Evolutionary conservation across 1,140 invertebrate genomes (phyloP), one percentile per base, ranked within the genome.

Genomic region (Acromyrmex echinatior): DNA sequence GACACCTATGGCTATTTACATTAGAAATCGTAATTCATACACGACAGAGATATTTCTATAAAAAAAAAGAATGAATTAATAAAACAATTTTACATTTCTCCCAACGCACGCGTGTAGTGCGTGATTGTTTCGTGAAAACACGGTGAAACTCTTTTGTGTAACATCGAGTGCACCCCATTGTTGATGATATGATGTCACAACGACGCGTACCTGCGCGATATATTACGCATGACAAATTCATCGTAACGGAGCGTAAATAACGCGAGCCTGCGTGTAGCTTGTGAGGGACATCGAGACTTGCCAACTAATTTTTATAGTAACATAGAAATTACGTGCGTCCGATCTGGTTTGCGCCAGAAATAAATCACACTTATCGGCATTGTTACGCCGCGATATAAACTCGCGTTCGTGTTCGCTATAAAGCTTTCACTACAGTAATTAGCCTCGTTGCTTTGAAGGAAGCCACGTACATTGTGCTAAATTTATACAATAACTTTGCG

Each of bases 71-170:
- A 60, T 53, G 56, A 80, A 80, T 91, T 56, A 21, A 63, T 81
- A 88, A 73, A 79, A 81, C 56, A 66, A 79, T 91, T 91, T 89
- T 79, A 81, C 79, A 78, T 87, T 80, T 84, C 80, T 77, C 80
- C 68, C 76, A 74, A 51, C 53, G 77, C 76, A 58, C 35, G n/a
- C 62, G 56, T 56, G 21, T 62, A 70, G 7, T 45, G 25, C 66
- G 45, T 31, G 74, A 77, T 18, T 14, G 74, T 82, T 62, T 49
- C 60, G 79, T 21, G 90, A 85, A 91, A 90, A 87, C 63, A 63
- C 80, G 81, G 86, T 90, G 88, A 90, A 90, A 91, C 86, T 90
- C 14, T 73, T 68, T 90, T 88, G 53, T 86, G 90, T 53, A 91
- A 90, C 58, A 53, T 56, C 62, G 63, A 45, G 49, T 39, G 49